Evolutionary conservation across 1,140 invertebrate genomes (phyloP).

Genomic region (Euglossa dilemma): DNA sequence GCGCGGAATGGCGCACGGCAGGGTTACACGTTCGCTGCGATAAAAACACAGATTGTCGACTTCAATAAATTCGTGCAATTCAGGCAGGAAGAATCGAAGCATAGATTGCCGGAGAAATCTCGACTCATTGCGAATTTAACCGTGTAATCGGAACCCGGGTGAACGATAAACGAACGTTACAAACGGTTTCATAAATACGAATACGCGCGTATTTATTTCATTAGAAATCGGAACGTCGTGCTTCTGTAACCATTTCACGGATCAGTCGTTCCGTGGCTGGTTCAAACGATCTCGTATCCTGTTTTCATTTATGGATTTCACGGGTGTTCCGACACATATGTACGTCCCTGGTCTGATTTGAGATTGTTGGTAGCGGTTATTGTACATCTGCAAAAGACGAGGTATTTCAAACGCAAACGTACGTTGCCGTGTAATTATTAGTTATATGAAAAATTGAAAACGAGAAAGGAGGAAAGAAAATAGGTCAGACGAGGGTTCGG

Average conservation of each 20-base stretch:
- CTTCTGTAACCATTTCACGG: slow-evolving; percentile 8
- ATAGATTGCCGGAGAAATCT: background rate
- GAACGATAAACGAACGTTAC: background rate
- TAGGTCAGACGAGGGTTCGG: too few relatives aligned
- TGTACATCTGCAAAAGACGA: too few relatives aligned
- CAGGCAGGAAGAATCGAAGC: background rate
- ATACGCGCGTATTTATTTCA: background rate
- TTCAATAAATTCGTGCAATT: slow-evolving; percentile 24
- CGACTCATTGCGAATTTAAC: slow-evolving; percentile 16
- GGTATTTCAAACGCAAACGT: too few relatives aligned
- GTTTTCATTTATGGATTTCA: background rate
- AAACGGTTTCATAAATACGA: background rate
- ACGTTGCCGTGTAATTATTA: too few relatives aligned
- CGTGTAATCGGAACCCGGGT: slow-evolving; percentile 11
- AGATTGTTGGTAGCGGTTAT: too few relatives aligned
- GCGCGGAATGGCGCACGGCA: background rate
- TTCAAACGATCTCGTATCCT: background rate
- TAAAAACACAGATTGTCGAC: slow-evolving; percentile 7
- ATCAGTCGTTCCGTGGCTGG: background rate
- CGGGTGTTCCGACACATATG: background rate
- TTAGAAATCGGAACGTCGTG: background rate
- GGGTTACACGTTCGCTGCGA: background rate
- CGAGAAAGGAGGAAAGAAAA: too few relatives aligned
- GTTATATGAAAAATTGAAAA: too few relatives aligned
- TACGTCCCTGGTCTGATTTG: background rate